These are phyloP conservation scores for Calycopis cecrops DNA, from an alignment of 1,140 invertebrate genomes.

Conservation along the genomic window DNA sequence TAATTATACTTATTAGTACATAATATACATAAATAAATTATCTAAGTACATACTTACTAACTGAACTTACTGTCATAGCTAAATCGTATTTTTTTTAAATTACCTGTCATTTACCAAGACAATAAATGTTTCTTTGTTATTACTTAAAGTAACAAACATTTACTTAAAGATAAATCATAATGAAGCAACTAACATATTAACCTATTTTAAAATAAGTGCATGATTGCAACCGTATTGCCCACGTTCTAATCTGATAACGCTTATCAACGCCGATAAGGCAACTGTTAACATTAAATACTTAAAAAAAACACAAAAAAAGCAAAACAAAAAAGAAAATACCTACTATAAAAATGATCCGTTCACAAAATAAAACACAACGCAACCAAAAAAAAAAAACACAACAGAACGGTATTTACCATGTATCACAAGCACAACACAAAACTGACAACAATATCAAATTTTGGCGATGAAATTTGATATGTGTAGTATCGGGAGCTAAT, in stretches of 20 bases:
- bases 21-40: too few species aligned
- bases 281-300: constrained; percentile 55
- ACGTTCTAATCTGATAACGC: constrained; percentile 49
- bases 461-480: constrained; percentile 71
- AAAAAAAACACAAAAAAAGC: constrained; percentile 34
- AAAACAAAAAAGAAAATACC: constrained; percentile 39
- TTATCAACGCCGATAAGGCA: constrained; percentile 66
- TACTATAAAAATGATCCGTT: constrained; percentile 45
- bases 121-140: too few species aligned
- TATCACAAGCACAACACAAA: constrained; percentile 53
- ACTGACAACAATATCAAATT: constrained; percentile 70
- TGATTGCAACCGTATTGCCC: constrained; percentile 34
- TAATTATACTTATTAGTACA: too few species aligned
- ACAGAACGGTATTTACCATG: constrained; percentile 56
- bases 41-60: too few species aligned
- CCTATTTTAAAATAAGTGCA: constrained; percentile 19
- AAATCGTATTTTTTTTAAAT: not conserved
- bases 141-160: constrained; percentile 14
- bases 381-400: constrained; percentile 46
- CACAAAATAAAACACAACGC: constrained; percentile 56
- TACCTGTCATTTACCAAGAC: too few species aligned
- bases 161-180: constrained; percentile 19
- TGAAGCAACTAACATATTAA: not conserved
- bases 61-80: too few species aligned
- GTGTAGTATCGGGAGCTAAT: constrained; percentile 42